These are phyloP conservation scores for Ammospiza maritima DNA, from an alignment of 2,797 vertebrate genomes.

Conservation along the genomic window DNA sequence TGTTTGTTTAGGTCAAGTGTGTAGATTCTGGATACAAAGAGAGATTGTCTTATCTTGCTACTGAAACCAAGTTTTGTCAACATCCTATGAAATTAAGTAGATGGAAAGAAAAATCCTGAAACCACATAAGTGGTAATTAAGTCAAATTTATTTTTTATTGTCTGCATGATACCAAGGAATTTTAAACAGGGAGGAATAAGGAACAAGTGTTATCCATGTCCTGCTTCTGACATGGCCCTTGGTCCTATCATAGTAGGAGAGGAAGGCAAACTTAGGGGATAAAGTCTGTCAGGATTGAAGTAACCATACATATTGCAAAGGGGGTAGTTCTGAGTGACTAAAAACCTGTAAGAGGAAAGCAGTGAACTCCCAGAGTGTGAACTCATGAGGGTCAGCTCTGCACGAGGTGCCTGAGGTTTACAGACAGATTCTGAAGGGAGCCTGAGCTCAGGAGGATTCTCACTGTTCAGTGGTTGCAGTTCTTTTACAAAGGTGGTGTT, in stretches of 20 bases:
- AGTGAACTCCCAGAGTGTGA: background rate
- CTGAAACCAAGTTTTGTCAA: background rate
- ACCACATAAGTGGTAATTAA: rapidly evolving
- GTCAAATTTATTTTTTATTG: background rate
- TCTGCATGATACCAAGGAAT: background rate
- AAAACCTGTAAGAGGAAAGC: background rate
- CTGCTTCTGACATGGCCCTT: background rate
- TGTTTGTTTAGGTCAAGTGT: background rate
- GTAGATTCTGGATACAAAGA: background rate
- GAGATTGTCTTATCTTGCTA: background rate
- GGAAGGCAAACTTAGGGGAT: background rate
- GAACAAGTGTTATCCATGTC: background rate
- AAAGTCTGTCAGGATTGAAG: background rate
- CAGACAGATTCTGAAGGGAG: background rate
- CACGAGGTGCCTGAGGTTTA: background rate
- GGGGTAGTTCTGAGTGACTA: background rate
- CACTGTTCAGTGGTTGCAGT: background rate
- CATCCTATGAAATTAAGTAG: background rate
- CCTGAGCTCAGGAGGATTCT: background rate
- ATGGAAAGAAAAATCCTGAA: background rate
- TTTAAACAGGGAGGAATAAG: background rate
- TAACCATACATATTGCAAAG: background rate
- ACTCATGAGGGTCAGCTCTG: background rate
- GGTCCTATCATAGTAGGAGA: rapidly evolving
- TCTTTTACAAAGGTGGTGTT: background rate